Evolutionary conservation across 2,888 invertebrate species (phyloP).

Genomic region (Andrena hattorfiana): DNA sequence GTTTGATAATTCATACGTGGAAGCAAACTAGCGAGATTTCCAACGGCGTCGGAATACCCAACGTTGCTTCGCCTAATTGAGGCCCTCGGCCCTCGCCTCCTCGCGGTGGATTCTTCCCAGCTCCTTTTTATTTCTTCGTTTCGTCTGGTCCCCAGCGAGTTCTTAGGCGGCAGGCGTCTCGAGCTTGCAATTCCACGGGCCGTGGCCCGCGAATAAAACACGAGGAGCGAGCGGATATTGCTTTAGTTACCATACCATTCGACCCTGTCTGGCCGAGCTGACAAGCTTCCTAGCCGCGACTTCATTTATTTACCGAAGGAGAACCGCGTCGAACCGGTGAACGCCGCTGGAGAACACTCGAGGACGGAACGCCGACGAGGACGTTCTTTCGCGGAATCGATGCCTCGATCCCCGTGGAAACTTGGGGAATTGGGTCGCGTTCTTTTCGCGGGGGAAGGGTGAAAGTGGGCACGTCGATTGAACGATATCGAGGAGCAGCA

Average conservation of each 20-base stretch:
- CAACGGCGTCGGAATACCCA: neutral
- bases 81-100: neutral
- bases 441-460: slow-evolving; percentile 22
- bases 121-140: neutral
- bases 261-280: slow-evolving; percentile 14
- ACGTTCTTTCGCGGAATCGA: slow-evolving; percentile 10
- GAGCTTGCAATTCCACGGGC: slow-evolving; percentile 21
- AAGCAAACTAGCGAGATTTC: neutral
- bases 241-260: slow-evolving; percentile 80
- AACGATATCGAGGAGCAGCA: neutral
- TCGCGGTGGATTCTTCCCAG: neutral
- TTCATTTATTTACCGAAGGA: slow-evolving; percentile 46
- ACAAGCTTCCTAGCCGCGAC: slow-evolving; percentile 28
- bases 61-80: slow-evolving; percentile 2
- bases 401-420: slow-evolving; percentile 13
- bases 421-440: slow-evolving; percentile 39
- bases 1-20: neutral
- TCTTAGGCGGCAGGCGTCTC: neutral
- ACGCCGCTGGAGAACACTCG: slow-evolving; percentile 16
- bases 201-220: slow-evolving; percentile 44
- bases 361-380: neutral
- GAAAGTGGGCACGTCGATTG: slow-evolving; percentile 16
- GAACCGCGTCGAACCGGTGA: neutral
- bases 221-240: slow-evolving; percentile 73
- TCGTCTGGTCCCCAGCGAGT: neutral